Base-by-base conservation (phyloP, 2,797 vertebrate species). In the Chaetophractus vellerosus region DNA sequence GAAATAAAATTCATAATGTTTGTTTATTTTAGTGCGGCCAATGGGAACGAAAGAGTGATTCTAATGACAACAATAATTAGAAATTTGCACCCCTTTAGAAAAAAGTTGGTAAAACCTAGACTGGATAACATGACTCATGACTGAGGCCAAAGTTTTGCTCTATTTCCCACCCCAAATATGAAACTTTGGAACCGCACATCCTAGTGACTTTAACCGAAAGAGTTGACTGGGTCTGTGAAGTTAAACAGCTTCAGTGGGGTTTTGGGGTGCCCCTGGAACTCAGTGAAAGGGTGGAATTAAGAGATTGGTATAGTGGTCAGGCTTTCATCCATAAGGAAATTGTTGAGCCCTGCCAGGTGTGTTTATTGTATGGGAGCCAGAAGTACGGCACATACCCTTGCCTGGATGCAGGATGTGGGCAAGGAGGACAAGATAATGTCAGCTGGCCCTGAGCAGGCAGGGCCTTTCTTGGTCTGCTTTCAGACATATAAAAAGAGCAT, bases 1-100 rank as follows among this genome's bases (percentile, higher is more conserved):
- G 72, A 26, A 36, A 61, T n/a, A 72, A 33, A 48, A 66, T 31
- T 48, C 4, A 57, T n/a, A n/a, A n/a, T n/a, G 16, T 45, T 61
- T 74, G 24, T n/a, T 50, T 75, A 71, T 64, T 84, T 91, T 59
- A 82, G 86, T 48, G 36, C 33, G 31, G 38, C 57, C 31, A 45
- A 2, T 26, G 28, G 6, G 5, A 83, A 45, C 48, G 57, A 69
- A 71, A 24, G 81, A 19, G 10, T 33, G 11, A 61, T 75, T 88
- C 48, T 72, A 71, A 26, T 12, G 23, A 81, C 5, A 31, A 7
- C 23, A 18, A 14, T 5, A 38, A 19, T 28, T 71, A 59, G 21
- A 82, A 83, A 72, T 63, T 0, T 5, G 4, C 1, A 31, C 11
- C 5, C 2, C 26, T 69, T 82, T 78, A 59, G 41, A 36, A 28